These are phyloP conservation scores for Eulithis prunata DNA, from an alignment of 2,888 invertebrate genomes.

Conservation along the genomic window DNA sequence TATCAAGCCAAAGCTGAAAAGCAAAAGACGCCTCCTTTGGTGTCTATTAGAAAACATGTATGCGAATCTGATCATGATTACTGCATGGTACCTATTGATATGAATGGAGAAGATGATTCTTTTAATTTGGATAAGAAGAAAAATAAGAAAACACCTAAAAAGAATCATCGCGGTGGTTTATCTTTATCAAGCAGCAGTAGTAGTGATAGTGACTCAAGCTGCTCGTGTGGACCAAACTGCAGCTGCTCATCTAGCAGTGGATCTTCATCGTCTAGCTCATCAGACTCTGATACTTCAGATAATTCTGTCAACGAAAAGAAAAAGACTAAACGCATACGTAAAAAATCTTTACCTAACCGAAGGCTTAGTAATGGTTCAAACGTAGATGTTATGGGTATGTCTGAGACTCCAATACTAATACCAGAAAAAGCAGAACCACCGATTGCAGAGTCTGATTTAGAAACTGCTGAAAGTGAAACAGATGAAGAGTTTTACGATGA, in stretches of 20 bases:
- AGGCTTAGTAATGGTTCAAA: slow-evolving; percentile 79
- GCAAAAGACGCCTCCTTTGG: slow-evolving; percentile 75
- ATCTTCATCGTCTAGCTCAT: slow-evolving; percentile 86
- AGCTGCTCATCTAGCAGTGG: slow-evolving; percentile 90
- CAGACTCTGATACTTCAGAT: slow-evolving; percentile 78
- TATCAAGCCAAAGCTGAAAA: slow-evolving; percentile 89
- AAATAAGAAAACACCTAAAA: slow-evolving; percentile 79
- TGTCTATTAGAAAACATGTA: slow-evolving; percentile 82
- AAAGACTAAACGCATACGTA: slow-evolving; percentile 67
- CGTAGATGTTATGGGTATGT: slow-evolving; percentile 81
- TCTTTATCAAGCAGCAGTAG: slow-evolving; percentile 91
- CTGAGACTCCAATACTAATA: slow-evolving; percentile 74
- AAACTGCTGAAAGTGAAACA: slow-evolving; percentile 93
- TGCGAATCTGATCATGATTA: slow-evolving; percentile 91
- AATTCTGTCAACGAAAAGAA: slow-evolving; percentile 73
- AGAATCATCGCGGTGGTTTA: slow-evolving; percentile 73
- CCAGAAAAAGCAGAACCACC: slow-evolving; percentile 84
- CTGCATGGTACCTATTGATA: slow-evolving; percentile 82
- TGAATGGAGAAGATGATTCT: slow-evolving; percentile 76
- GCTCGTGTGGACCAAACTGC: slow-evolving; percentile 93
- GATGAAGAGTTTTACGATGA: slow-evolving; percentile 95
- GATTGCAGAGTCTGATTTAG: slow-evolving; percentile 92
- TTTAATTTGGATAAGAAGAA: slow-evolving; percentile 75
- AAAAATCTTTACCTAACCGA: slow-evolving; percentile 68
- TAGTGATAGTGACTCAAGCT: slow-evolving; percentile 89